Base-by-base conservation (phyloP, 1,140 invertebrate genomes). In the Apocrypta bakeri region DNA sequence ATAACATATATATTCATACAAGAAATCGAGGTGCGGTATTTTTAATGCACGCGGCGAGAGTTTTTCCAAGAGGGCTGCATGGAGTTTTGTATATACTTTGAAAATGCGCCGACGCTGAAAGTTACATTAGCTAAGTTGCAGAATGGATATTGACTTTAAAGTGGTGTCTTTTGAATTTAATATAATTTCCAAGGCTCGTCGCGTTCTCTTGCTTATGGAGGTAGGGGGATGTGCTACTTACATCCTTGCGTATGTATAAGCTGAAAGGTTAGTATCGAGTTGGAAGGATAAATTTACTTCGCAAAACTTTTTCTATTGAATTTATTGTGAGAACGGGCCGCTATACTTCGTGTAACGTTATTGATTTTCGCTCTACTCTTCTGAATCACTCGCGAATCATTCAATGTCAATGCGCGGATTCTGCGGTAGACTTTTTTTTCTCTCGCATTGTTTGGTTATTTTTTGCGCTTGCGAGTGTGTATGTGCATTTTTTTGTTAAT, bases 291-390 rank as follows among this genome's bases (percentile, higher is more conserved):
- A n/a, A 56, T 56, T n/a, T 56, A 56, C 48, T 56, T 56, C 6
- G 21, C 21, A 21, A 56, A 56, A 56, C 48, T 56, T 56, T n/a
- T 56, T 56, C 48, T 56, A 56, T 56, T n/a, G 48, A 56, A 56
- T 56, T 56, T 56, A 56, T 56, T 56, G 17, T n/a, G 77, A 79
- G 68, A 80, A 71, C 79, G 66, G 48, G 79, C 21, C 56, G 56
- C n/a, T 63, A 27, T 56, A 56, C 48, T 56, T 17, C 17, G 42
- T 63, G 25, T 61, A n/a, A 73, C 31, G 37, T 12, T n/a, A 14
- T 64, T 12, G 63, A 73, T 73, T 80, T 73, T 73, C 17, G 27
- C 64, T 21, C n/a, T n/a, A n/a, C 24, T 14, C 56, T 80, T 80
- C 73, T 64, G 21, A n/a, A 72, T 69, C 56, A 3, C 21, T 56